Evolutionary conservation across 2,888 invertebrate genomes (phyloP), one percentile per base, ranked within the genome.

Genomic region (Rhorus exstirpatorius): DNA sequence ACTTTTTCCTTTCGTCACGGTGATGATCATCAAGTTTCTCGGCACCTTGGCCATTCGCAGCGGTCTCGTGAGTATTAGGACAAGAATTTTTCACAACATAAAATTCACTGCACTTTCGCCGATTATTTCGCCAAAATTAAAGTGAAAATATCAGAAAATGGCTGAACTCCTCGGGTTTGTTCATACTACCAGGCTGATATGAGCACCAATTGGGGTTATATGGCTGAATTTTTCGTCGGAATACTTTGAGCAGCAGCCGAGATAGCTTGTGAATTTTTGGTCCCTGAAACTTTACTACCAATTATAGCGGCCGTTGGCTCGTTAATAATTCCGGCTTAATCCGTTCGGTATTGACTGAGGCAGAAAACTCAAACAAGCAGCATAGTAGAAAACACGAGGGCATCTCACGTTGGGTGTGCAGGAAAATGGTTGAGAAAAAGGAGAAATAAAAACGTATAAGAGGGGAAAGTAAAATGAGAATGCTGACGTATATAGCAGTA

Each of bases 191-290:
- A 83, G 83, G 72, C 83, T 17, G 76, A 84, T 46, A 84, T 79
- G 79, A 74, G 70, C 51, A 79, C 79, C 51, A 77, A 79, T 61
- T 83, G 76, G 72, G 61, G 67, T 14, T 80, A 83, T 44, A 55
- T 80, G 24, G 58, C 77, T 26, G 83, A 80, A 83, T 60, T 80
- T 72, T 68, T 71, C 63, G 77, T 80, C 19, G 74, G 84, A 19
- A 46, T 83, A 55, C 44, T 68, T 17, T 74, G 82, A 41, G 49
- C 79, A 12, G 71, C 60, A n/a, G 63, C 72, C 10, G 68, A 53
- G 44, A 35, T 72, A 17, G 58, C 26, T 12, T 51, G 51, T n/a
- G 61, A 19, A 46, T 61, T 72, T 72, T 72, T 72, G 24, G n/a
- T 72, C 35, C 3, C 51, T 21, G 14, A 19, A n/a, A 72, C 21